phyloP scores from a whole-genome alignment of 2,113 vertebrate species.

The Lamprotornis superbus region DNA sequence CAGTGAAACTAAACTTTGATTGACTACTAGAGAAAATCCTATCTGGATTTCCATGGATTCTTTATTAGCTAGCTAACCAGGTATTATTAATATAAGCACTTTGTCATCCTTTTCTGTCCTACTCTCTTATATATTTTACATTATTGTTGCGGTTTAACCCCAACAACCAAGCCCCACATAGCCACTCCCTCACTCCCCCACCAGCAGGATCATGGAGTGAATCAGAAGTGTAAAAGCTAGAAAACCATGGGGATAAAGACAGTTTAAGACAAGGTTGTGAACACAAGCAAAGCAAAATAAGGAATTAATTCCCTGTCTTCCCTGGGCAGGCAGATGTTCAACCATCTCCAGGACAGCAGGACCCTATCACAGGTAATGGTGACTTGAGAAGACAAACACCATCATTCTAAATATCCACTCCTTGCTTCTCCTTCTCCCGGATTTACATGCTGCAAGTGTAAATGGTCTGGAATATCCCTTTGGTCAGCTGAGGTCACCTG shows the following conservation, averaged over 20 bases:
- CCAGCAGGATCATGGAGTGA: not conserved
- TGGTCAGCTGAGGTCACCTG: not conserved
- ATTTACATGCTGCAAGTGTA: not conserved
- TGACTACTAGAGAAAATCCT: not conserved
- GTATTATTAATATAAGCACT: not conserved
- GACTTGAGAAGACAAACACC: not conserved
- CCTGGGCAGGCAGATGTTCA: not conserved
- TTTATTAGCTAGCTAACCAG: not conserved
- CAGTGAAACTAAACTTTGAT: not conserved
- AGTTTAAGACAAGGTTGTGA: not conserved
- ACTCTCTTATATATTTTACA: not conserved
- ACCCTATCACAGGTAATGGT: rapidly evolving
- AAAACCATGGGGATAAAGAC: not conserved
- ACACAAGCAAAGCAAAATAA: not conserved
- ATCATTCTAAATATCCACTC: not conserved
- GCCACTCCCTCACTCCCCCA: not conserved
- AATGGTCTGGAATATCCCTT: not conserved
- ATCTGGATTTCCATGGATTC: not conserved
- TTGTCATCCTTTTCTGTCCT: not conserved
- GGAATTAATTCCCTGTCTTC: not conserved
- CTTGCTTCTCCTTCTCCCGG: not conserved
- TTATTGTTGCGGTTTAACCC: not conserved
- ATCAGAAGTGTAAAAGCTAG: not conserved
- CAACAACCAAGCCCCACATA: not conserved
- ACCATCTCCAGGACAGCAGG: not conserved